Percentiles rank a stretch among this genome's conserved stretches.
phyloP scores from a whole-genome alignment of 1,140 invertebrate genomes.

The Probaryconus sp. region DNA sequence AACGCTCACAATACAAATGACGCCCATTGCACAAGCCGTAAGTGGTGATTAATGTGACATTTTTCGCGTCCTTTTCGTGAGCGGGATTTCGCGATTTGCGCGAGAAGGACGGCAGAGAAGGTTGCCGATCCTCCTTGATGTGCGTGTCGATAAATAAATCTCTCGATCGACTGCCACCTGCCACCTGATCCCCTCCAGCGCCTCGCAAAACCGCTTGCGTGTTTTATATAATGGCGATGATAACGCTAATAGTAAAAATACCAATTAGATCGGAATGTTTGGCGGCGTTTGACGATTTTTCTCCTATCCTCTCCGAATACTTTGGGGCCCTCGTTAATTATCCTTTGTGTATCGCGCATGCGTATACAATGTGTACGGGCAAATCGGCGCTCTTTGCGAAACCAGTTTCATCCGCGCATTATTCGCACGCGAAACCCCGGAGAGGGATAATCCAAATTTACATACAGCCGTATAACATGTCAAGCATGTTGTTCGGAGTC shows the following conservation, averaged over 20 bases:
- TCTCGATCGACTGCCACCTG: slow-evolving; percentile 68
- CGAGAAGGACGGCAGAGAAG: too few relatives aligned
- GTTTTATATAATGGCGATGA: slow-evolving; percentile 59
- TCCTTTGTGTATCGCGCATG: slow-evolving; percentile 26
- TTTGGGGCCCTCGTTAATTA: slow-evolving; percentile 54
- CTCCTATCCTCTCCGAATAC: not conserved
- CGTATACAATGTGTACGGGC: slow-evolving; percentile 48
- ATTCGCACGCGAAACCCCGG: slow-evolving; percentile 53
- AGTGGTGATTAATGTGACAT: slow-evolving; percentile 47
- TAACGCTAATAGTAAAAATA: slow-evolving; percentile 49
- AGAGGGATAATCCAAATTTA: slow-evolving; percentile 56
- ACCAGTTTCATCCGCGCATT: slow-evolving; percentile 52
- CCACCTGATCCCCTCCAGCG: slow-evolving; percentile 55
- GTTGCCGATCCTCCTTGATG: too few relatives aligned
- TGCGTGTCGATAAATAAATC: slow-evolving; percentile 67
- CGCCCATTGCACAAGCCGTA: slow-evolving; percentile 35
- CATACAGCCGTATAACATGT: slow-evolving; percentile 53
- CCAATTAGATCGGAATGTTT: slow-evolving; percentile 44
- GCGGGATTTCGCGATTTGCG: too few relatives aligned
- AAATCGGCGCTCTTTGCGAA: slow-evolving; percentile 37
- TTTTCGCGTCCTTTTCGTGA: slow-evolving; percentile 40
- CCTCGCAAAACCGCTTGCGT: slow-evolving; percentile 52
- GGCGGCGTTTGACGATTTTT: not conserved
- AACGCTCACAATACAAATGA: slow-evolving; percentile 51
- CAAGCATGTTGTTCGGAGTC: slow-evolving; percentile 37